Base-by-base conservation (phyloP, 1,140 invertebrate genomes). In the Laupala kohalensis region DNA sequence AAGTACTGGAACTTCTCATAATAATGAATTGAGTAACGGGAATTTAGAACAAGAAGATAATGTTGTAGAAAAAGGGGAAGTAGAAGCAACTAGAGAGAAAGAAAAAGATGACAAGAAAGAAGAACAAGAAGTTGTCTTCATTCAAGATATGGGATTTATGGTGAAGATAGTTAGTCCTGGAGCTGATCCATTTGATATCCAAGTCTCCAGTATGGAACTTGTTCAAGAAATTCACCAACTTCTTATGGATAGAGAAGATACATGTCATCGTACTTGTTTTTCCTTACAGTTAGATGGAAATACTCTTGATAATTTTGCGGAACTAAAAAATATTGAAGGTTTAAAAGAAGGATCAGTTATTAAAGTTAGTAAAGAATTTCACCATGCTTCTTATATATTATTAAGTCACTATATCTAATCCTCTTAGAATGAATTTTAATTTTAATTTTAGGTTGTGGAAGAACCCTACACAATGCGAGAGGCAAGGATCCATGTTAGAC, bases 211-310 rank as follows among this genome's bases (percentile, higher is more conserved):
- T 78, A 95, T 97, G 92, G 97, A 99, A 80, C 82, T 99, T 62
- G 96, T 99, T 0, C 97, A 99, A 85, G 97, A 99, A 85, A 97
- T 99, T 69, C 96, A 98, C 80, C 96, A 98, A 81, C 84, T 98
- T 68, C 82, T 99, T 9, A 97, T 98, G 94, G 97, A 99, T 79
- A 84, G 96, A 30, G 96, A 99, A 81, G 96, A 99, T 78, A 98
- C 96, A 0, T 99, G 97, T 78, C 96, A 97, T 77, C 84, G 96
- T 26, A 99, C 97, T 2, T 99, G 97, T 79, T 99, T 99, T 80
- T 97, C 96, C 0, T 84, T 99, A 9, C 95, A 99, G 82, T 82
- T 99, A 5, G 94, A 98, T 78, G 94, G 93, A 12, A 89, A 90
- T 68, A 96, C 94, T 4, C 83, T 99, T 64, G 97, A 99, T 79